Base-by-base conservation (phyloP, 2,113 vertebrate species). In the Pungitius pungitius region DNA sequence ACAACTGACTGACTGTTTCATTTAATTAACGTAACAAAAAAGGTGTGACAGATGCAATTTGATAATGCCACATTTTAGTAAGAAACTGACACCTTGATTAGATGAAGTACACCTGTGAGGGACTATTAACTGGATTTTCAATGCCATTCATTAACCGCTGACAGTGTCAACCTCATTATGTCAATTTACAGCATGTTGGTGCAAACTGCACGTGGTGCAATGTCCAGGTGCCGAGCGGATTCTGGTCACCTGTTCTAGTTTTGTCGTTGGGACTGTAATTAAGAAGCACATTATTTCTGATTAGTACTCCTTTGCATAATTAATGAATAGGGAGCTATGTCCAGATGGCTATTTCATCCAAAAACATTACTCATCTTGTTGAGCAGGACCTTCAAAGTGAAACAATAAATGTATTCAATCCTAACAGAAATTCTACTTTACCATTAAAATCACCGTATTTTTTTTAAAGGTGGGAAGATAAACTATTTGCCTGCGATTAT, bases 101-200 rank as follows among this genome's bases (percentile, higher is more conserved):
- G 65, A 76, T 67, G 49, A 79, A 78, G 59, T 64, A 86, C 80
- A 84, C 84, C 71, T 87, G 75, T 22, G 67, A 79, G 67, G 79
- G 87, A 84, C 76, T 64, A 87, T 88, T 80, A 90, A 66, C 80
- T 87, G 27, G 43, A 79, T 88, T 82, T 85, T 66, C 59, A 49
- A 55, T 61, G 64, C 47, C 77, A 75, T 88, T 80, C 74, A 88
- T 91, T 91, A 86, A 86, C 82, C 18, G 59, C 57, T 85, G 86
- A 84, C 84, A 89, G 79, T 87, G 79, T 86, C 89, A 90, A 84
- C 84, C 87, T 87, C 83, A 90, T 91, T 90, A 87, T 85, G 86
- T 89, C 77, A 88, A 27, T 83, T 69, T 82, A 71, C 57, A 39
- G 62, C 55, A 55, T 83, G 72, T 75, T 73, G 15, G 24, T 40